Percentiles rank a stretch among this genome's conserved stretches.
Conservation (phyloP, 2,797 vertebrate genomes). For the Anguilla megastoma region DNA sequence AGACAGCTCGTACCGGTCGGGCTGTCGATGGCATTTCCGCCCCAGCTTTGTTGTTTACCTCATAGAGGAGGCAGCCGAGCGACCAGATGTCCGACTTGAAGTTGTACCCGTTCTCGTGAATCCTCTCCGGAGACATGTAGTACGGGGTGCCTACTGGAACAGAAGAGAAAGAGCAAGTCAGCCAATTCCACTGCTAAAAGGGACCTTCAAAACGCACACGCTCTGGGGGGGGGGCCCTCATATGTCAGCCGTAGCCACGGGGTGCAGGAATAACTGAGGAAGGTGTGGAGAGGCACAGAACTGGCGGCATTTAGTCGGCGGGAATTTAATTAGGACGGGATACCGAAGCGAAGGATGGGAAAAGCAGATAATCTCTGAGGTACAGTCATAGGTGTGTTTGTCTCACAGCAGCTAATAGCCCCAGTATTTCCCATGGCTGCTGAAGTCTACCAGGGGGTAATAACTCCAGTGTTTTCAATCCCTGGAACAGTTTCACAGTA, state of each 20-base stretch:
- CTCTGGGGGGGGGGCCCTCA: background rate
- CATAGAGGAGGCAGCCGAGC: conserved; percentile 92
- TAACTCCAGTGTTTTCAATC: background rate
- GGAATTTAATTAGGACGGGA: background rate
- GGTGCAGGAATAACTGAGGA: conserved; percentile 34
- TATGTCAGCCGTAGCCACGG: conserved; percentile 54
- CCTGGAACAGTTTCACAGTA: background rate
- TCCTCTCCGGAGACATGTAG: conserved; percentile 85
- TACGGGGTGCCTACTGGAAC: conserved; percentile 94
- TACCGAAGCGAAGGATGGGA: background rate
- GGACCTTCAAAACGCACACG: conserved; percentile 23
- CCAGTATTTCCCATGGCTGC: background rate
- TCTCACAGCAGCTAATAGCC: background rate
- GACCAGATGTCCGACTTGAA: conserved; percentile 88
- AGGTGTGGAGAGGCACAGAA: conserved; percentile 34
- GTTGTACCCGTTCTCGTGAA: conserved; percentile 84
- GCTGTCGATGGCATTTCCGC: conserved; percentile 30
- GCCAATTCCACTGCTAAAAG: conserved; percentile 47
- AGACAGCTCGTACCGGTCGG: background rate
- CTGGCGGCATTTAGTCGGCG: background rate
- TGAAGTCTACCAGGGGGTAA: background rate
- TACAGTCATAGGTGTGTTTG: background rate
- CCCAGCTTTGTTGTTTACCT: conserved; percentile 35
- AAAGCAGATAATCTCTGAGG: conserved; percentile 2
- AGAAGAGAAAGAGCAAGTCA: conserved; percentile 54